Evolutionary conservation across 53 echinoderm and acorn worm genomes (phyloP).

Genomic region (Mesocentrotus franciscanus): DNA sequence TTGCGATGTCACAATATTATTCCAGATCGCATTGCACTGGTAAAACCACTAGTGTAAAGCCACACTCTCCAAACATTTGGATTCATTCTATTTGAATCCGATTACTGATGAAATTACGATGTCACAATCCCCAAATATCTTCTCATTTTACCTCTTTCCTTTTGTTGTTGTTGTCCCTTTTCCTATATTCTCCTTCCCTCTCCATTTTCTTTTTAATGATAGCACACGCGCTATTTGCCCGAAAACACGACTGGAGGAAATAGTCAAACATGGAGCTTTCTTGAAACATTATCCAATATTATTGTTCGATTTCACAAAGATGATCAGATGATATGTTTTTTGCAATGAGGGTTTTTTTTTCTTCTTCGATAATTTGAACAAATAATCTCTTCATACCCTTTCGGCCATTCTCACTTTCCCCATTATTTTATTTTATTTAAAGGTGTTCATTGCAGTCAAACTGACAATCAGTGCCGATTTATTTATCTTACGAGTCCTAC

Average conservation of each 20-base stretch:
- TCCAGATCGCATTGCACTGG: constrained; percentile 43
- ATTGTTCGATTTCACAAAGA: constrained; percentile 59
- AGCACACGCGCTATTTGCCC: constrained; percentile 33
- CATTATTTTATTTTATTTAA: neutral
- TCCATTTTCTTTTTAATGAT: constrained; percentile 31
- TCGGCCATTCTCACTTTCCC: constrained; percentile 23
- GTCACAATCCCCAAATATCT: constrained; percentile 63
- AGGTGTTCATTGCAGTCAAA: neutral
- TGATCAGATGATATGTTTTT: constrained; percentile 53
- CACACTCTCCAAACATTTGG: constrained; percentile 66
- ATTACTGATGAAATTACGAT: constrained; percentile 67
- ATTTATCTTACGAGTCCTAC: neutral
- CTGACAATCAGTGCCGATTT: neutral
- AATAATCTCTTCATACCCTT: constrained; percentile 41
- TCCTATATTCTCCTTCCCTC: constrained; percentile 31
- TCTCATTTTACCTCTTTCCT: constrained; percentile 23
- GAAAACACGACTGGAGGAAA: constrained; percentile 28
- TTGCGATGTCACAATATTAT: constrained; percentile 63
- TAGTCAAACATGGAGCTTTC: constrained; percentile 21
- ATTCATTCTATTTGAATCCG: constrained; percentile 62
- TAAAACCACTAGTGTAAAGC: constrained; percentile 62
- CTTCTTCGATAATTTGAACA: constrained; percentile 60
- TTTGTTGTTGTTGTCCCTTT: neutral
- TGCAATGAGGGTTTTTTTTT: constrained; percentile 30
- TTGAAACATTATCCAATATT: constrained; percentile 65